Percentiles rank a stretch among this genome's conserved stretches.
Conservation (phyloP, 2,797 vertebrate species). For the Acanthiza pusilla region DNA sequence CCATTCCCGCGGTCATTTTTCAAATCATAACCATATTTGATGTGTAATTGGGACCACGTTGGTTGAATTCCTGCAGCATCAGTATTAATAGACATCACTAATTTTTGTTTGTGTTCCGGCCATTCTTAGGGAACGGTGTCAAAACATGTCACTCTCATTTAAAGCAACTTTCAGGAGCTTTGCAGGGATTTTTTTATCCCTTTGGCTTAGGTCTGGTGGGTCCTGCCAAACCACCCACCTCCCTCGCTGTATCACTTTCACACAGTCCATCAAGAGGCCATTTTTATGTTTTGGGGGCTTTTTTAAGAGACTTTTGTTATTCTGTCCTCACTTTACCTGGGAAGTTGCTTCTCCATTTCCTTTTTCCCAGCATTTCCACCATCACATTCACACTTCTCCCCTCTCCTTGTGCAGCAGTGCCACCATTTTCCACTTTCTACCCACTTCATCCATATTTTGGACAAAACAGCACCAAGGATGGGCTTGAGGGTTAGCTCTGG, state of each 20-base stretch:
- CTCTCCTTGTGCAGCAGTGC: neutral
- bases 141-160: neutral
- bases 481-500: neutral
- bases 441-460: neutral
- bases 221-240: neutral
- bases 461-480: neutral
- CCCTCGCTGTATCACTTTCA: neutral
- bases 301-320: neutral
- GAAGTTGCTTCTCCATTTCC: neutral
- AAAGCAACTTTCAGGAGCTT: neutral
- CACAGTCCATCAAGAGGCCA: rapidly evolving
- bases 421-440: neutral
- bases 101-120: neutral
- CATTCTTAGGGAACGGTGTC: neutral
- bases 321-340: neutral
- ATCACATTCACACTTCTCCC: neutral
- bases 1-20: neutral
- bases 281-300: neutral
- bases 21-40: neutral
- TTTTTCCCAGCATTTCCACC: neutral
- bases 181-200: neutral
- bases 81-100: neutral
- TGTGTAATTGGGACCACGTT: conserved; percentile 29
- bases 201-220: neutral
- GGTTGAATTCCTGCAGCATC: conserved; percentile 3